Base-by-base conservation (phyloP, 2,113 vertebrate species). In the Serinus canaria region DNA sequence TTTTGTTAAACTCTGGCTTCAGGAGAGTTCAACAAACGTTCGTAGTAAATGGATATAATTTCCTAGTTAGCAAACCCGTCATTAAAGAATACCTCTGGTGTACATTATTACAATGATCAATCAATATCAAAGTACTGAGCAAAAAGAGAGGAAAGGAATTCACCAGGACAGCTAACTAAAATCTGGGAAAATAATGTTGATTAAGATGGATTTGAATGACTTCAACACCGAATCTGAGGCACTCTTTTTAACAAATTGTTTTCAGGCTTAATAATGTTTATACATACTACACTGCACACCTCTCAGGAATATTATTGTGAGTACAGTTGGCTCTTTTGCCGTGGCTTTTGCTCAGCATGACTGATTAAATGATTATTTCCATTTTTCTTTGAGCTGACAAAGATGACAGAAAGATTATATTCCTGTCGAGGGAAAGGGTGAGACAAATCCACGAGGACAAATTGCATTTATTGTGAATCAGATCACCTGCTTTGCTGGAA, bases 131-230 rank as follows among this genome's bases (percentile, higher is more conserved):
- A 94, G 95, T 83, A 87, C 74, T 14, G 83, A 81, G 95, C 86
- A 69, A 96, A 90, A 85, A 88, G 86, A 92, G 94, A 97, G 94
- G 96, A 94, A 97, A 97, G 96, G 90, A 97, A 95, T 95, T 95
- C 94, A 95, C 96, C 90, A 89, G 93, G 86, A 97, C 96, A 95
- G 96, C 95, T 96, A 95, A 94, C 97, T 95, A 96, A 96, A 91
- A 95, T 93, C 92, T 85, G 94, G 90, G 95, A 94, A 97, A 96
- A 96, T 87, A 94, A 97, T 95, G 94, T 96, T 97, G 96, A 97
- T 97, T 96, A 94, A 96, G 94, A 94, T 87, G 94, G 91, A 92
- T 92, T 94, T 96, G 87, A 96, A 95, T 95, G 96, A 76, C 66
- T 87, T 85, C 84, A 93, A 47, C 89, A 74, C 81, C 8, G 28